A percentile compares a stretch with the other conserved stretches of the same genome.
Evolutionary conservation across 2,888 invertebrate genomes (phyloP).

Genomic region (Protodeltote pygarga): DNA sequence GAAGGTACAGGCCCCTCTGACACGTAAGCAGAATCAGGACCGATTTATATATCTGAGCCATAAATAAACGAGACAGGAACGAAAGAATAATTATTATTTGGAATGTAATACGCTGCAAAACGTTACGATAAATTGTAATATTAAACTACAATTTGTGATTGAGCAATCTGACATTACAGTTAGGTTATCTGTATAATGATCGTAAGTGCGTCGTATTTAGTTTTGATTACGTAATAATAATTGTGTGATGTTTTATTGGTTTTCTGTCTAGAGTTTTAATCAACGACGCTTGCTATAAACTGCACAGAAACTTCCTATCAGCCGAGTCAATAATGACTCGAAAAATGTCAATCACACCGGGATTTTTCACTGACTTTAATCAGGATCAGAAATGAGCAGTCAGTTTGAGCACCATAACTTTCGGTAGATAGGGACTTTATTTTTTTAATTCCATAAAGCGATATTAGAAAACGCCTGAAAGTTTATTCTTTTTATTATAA

Average conservation of each 20-base stretch:
- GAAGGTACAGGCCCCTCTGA: constrained; percentile 25
- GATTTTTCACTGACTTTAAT: no score
- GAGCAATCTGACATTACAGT: constrained; percentile 20
- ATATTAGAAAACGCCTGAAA: no score
- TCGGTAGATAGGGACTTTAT: no score
- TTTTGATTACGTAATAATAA: constrained; percentile 10
- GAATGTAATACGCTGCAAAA: constrained; percentile 6
- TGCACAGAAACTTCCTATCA: no score
- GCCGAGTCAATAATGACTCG: no score
- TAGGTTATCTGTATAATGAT: constrained; percentile 19
- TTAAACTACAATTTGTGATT: constrained; percentile 16
- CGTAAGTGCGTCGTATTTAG: constrained; percentile 17
- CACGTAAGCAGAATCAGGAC: constrained; percentile 56
- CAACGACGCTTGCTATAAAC: no score
- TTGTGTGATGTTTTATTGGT: background rate
- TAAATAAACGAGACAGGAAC: constrained; percentile 39
- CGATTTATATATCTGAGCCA: constrained; percentile 43
- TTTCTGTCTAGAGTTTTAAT: constrained; percentile 1
- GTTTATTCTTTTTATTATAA: no score
- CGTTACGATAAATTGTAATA: constrained; percentile 6
- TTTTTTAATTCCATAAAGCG: no score
- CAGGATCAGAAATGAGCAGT: no score
- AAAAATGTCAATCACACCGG: no score
- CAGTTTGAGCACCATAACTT: no score
- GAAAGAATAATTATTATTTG: constrained; percentile 39